Evolutionary conservation across 2,888 invertebrate genomes (phyloP), one percentile per base, ranked within the genome.

Genomic region (Amblyteles armatorius): DNA sequence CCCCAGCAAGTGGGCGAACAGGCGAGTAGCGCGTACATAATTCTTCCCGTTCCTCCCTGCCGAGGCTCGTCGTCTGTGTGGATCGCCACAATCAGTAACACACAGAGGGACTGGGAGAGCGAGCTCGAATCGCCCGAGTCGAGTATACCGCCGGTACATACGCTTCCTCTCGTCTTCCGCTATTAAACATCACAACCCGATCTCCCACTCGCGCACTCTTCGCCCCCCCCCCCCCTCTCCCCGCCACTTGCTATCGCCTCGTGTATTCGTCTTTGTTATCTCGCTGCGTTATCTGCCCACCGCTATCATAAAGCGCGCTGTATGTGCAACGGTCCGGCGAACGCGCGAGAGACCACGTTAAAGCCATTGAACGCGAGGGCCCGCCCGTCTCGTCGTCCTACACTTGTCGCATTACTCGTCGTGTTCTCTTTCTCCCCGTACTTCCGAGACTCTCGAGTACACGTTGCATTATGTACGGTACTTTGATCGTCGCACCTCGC

Each of bases 151-250:
- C 69, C 16, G 1, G 73, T 65, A 83, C 65, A 52, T 44, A 52
- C 63, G 65, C 71, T 79, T 67, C 65, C 80, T 83, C 83, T 72
- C 83, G 85, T 85, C 83, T 85, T 85, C 83, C 85, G 83, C 80
- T 85, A 81, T 83, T 83, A 83, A 68, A 80, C 85, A 81, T 81
- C 78, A 80, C 83, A 78, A 85, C 83, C 78, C 73, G 81, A 83
- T 83, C 83, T 81, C 83, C 83, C 85, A 83, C 83, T 79, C 83
- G 80, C 67, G 65, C 63, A 26, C 69, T 50, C 50, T 33, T 26
- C 19, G 11, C 19, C 83, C 16, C 29, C 65, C 52, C 6, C 83
- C 16, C 29, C 72, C 52, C 6, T 52, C 48, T 67, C 67, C 16
- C n/a, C 57, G 11, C 26, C 9, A n/a, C 36, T 60, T 55, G 50